Evolutionary conservation across 2,888 invertebrate genomes (phyloP).

Genomic region (Eumerus sabulonum): DNA sequence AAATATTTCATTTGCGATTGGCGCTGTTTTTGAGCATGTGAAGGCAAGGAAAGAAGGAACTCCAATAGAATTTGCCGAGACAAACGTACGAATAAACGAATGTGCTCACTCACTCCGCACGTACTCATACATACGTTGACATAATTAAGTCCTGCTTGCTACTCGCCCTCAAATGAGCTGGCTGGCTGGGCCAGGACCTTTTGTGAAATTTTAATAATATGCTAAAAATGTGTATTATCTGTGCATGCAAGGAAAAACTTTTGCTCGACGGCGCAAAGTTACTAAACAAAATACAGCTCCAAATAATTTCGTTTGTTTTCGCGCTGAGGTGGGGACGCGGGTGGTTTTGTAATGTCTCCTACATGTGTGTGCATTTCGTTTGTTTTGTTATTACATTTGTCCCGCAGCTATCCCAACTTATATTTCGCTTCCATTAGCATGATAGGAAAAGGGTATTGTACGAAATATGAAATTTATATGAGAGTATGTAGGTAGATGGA

Average conservation of each 20-base stretch:
- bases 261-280: slow-evolving; percentile 57
- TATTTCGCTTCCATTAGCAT: slow-evolving; percentile 64
- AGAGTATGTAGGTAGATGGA: slow-evolving; percentile 53
- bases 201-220: slow-evolving; percentile 68
- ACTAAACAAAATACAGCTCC: slow-evolving; percentile 66
- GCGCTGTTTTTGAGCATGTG: slow-evolving; percentile 67
- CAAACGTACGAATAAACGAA: slow-evolving; percentile 15
- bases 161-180: slow-evolving; percentile 49
- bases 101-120: no score
- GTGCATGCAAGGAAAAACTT: slow-evolving; percentile 66
- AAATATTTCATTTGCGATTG: slow-evolving; percentile 65
- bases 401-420: slow-evolving; percentile 65
- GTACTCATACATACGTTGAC: slow-evolving; percentile 37
- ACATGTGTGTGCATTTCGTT: slow-evolving; percentile 68
- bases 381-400: slow-evolving; percentile 69
- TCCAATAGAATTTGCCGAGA: slow-evolving; percentile 60
- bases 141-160: slow-evolving; percentile 64
- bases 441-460: slow-evolving; percentile 55
- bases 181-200: slow-evolving; percentile 54
- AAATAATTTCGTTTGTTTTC: slow-evolving; percentile 61
- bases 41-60: slow-evolving; percentile 59
- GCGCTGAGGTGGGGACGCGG: not conserved
- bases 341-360: slow-evolving; percentile 48
- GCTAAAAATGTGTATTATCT: slow-evolving; percentile 68
- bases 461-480: slow-evolving; percentile 52